phyloP scores from a whole-genome alignment of 2,113 vertebrate genomes.

The Pachycephala philippinensis region DNA sequence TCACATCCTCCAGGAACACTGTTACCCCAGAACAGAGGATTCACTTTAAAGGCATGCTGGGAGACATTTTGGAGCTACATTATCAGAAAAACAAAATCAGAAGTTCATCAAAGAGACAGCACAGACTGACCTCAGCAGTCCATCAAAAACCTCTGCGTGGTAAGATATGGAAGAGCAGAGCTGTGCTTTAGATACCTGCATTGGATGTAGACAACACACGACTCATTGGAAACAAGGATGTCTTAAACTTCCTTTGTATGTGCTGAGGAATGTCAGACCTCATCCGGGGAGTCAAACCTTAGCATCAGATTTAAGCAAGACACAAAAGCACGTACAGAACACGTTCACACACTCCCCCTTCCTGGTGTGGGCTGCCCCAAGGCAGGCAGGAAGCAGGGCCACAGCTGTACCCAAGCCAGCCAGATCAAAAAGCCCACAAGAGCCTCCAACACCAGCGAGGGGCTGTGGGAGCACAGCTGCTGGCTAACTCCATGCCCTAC shows the following conservation, averaged over 20 bases:
- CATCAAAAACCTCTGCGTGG: background rate
- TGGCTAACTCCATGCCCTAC: background rate
- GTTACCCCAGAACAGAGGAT: background rate
- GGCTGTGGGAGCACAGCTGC: background rate
- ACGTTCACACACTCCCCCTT: background rate
- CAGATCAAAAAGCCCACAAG: background rate
- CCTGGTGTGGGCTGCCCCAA: background rate
- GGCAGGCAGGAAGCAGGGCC: background rate
- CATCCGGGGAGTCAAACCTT: background rate
- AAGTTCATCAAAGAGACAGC: background rate
- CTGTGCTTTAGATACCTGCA: background rate
- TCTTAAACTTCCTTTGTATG: background rate
- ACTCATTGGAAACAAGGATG: background rate
- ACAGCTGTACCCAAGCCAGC: background rate
- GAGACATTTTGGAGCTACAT: background rate
- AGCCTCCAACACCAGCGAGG: background rate
- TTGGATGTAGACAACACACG: fast-evolving
- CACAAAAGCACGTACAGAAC: fast-evolving
- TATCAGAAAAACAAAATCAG: background rate
- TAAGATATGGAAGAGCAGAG: background rate
- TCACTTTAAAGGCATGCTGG: background rate
- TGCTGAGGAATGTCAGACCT: background rate
- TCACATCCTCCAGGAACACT: background rate
- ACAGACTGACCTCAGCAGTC: background rate
- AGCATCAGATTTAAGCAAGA: background rate